These are phyloP conservation scores for Aselliscus stoliczkanus DNA, from an alignment of 2,797 vertebrate species.

Conservation along the genomic window DNA sequence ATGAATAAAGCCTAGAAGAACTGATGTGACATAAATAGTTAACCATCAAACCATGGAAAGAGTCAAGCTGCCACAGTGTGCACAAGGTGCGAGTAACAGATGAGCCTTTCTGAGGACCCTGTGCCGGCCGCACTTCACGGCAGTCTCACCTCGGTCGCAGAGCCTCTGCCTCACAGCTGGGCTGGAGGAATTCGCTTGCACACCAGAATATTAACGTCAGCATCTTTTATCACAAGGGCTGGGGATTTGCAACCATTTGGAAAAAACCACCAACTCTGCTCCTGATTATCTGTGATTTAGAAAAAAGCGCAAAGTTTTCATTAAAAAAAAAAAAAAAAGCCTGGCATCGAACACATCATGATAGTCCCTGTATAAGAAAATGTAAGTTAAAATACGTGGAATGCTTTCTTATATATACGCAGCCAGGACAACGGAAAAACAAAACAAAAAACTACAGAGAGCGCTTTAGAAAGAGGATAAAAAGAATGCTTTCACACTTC, in stretches of 20 bases:
- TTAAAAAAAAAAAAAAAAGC: not conserved
- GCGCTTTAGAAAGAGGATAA: not conserved
- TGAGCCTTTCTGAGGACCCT: slow-evolving; percentile 57
- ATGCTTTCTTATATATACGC: slow-evolving; percentile 33
- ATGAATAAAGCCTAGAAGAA: not conserved
- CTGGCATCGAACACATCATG: not conserved
- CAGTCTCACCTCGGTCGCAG: slow-evolving; percentile 60
- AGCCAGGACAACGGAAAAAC: not conserved
- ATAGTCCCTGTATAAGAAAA: not conserved
- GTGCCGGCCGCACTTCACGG: slow-evolving; percentile 32
- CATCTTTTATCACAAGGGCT: slow-evolving; percentile 68
- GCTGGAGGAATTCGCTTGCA: slow-evolving; percentile 70
- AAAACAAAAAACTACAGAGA: not conserved
- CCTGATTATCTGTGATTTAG: slow-evolving; percentile 58
- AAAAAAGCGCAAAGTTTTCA: slow-evolving; percentile 25
- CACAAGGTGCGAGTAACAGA: slow-evolving; percentile 63
- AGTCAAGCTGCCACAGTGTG: slow-evolving; percentile 45
- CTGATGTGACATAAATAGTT: slow-evolving; percentile 43
- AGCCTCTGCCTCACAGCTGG: slow-evolving; percentile 71
- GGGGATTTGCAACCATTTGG: slow-evolving; percentile 60
- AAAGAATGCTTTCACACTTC: not conserved
- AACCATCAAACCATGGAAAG: slow-evolving; percentile 56
- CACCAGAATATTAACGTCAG: slow-evolving; percentile 74
- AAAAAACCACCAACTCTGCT: slow-evolving; percentile 32
- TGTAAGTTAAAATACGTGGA: not conserved